Evolutionary conservation across 1,140 invertebrate genomes (phyloP), one percentile per base, ranked within the genome.

Genomic region (Brachionus paranguensis): DNA sequence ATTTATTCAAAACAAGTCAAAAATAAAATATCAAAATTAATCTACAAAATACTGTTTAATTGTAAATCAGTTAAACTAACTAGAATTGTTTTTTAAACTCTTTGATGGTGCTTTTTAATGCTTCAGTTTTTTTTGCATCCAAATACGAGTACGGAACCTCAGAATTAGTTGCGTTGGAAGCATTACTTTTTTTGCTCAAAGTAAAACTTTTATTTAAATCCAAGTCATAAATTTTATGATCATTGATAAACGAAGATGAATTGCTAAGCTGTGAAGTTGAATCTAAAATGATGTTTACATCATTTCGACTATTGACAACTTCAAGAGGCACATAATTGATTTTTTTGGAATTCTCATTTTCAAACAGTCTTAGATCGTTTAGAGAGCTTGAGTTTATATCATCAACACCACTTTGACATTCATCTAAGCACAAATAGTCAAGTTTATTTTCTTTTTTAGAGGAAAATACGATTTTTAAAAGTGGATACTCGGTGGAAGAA

Each of bases 81-180:
- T 17, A 72, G 47, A 72, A 72, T 17, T 72, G 37, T 72, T 41
- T 72, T 20, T 72, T 45, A 4, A 43, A 20, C n/a, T 17, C 68
- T 72, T 72, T 72, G 33, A 72, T 72, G n/a, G 68, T 72, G n/a
- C 41, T 72, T 72, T 72, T 72, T 17, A 72, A 72, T 17, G 68
- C 68, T 43, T 72, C 68, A 7, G 68, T 72, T 43, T 41, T 3
- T 17, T 43, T 72, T 12, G 29, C 8, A 17, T 72, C 68, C n/a
- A 72, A 43, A 20, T 43, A 72, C 0, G 68, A 20, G 17, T 72
- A 72, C 0, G 68, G 33, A 20, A 72, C 11, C 24, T 72, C 29
- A 5, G 14, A 7, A 20, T 72, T 41, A 8, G 17, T 72, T 3
- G 17, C n/a, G 43, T 72, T 41, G 29, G 68, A 72, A 72, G 24